Conservation (phyloP, 2,113 vertebrate species). For the Xiphophorus couchianus region DNA sequence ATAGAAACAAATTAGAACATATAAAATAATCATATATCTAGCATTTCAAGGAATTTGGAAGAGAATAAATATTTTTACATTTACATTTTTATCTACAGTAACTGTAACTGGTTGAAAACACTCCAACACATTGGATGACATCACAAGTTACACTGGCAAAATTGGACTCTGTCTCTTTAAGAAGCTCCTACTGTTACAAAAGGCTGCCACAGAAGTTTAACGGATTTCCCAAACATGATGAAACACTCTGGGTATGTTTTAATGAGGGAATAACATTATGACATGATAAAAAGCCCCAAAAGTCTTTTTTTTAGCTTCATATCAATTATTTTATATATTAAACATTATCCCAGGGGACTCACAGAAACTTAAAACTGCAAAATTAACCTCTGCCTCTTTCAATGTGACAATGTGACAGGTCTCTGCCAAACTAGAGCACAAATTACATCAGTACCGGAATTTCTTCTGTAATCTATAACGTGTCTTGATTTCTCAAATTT, state of each 20-base stretch:
- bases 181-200: too few species aligned
- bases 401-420: conserved; percentile 57
- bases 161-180: conserved; percentile 35
- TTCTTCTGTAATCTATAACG: background rate
- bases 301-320: too few species aligned
- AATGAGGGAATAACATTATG: too few species aligned
- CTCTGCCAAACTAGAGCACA: conserved; percentile 41
- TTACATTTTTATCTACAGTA: background rate
- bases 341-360: conserved; percentile 32
- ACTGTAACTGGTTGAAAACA: too few species aligned
- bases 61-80: background rate
- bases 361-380: conserved; percentile 44
- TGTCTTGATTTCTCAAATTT: background rate
- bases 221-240: too few species aligned
- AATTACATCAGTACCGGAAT: background rate
- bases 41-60: background rate
- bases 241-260: too few species aligned
- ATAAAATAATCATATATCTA: background rate
- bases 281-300: too few species aligned
- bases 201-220: too few species aligned
- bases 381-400: conserved; percentile 39
- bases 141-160: conserved; percentile 40
- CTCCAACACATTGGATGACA: too few species aligned
- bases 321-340: too few species aligned
- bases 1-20: too few species aligned